Percentiles rank a stretch among this genome's conserved stretches.
These are phyloP conservation scores for Drosophila orena DNA, from an alignment of 1,140 invertebrate species.

Conservation along the genomic window DNA sequence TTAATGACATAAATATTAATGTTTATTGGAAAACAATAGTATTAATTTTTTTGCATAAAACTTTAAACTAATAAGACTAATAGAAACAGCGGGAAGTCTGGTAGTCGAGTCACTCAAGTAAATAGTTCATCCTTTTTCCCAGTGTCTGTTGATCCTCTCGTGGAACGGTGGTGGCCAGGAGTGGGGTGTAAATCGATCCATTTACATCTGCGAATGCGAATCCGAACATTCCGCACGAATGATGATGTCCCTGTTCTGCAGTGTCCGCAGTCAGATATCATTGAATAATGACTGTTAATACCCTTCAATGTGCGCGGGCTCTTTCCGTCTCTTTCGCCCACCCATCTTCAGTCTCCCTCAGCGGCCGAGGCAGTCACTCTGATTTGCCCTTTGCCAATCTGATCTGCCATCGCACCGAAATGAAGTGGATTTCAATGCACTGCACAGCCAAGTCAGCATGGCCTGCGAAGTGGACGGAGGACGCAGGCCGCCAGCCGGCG, in stretches of 20 bases:
- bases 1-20: too few relatives aligned
- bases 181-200: constrained; percentile 68
- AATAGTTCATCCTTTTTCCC: background rate
- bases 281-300: constrained; percentile 85
- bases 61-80: too few relatives aligned
- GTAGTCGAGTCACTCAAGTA: too few relatives aligned
- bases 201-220: constrained; percentile 53
- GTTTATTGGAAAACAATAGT: too few relatives aligned
- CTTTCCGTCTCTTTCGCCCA: constrained; percentile 14
- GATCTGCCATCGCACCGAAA: constrained; percentile 58
- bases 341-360: constrained; percentile 6
- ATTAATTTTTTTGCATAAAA: too few relatives aligned
- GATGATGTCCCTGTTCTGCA: constrained; percentile 79
- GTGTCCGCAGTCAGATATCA: constrained; percentile 84
- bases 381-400: constrained; percentile 52
- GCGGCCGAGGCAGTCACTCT: constrained; percentile 34
- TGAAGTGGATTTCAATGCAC: constrained; percentile 82
- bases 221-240: constrained; percentile 74
- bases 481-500: constrained; percentile 11
- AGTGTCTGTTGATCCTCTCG: constrained; percentile 66
- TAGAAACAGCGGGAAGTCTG: too few relatives aligned
- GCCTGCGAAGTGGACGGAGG: constrained; percentile 20
- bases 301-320: constrained; percentile 76
- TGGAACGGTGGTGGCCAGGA: background rate
- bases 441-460: constrained; percentile 52